These are phyloP conservation scores for Drosophila malerkotliana DNA, from an alignment of 1,140 invertebrate genomes.

Conservation along the genomic window DNA sequence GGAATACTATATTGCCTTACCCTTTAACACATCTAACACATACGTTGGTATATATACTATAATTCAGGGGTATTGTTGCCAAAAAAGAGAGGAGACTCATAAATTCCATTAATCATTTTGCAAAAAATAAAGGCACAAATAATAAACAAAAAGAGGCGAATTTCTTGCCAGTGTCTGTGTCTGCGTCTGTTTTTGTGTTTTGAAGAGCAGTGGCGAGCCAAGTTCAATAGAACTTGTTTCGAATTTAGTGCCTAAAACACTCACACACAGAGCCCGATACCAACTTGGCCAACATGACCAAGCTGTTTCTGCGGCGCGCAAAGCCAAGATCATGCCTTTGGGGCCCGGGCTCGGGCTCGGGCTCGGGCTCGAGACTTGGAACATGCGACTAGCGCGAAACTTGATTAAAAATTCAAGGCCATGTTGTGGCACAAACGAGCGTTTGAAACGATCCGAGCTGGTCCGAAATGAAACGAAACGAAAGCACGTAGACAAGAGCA, in stretches of 20 bases:
- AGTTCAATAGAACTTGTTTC: conserved; percentile 80
- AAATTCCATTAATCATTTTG: conserved; percentile 74
- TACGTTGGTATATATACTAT: conserved; percentile 7
- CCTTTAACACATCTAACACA: conserved; percentile 38
- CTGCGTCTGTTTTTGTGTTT: conserved; percentile 31
- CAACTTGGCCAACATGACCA: conserved; percentile 54
- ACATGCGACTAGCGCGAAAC: conserved; percentile 58
- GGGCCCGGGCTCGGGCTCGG: conserved; percentile 16
- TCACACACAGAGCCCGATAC: conserved; percentile 19
- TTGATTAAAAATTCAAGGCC: conserved; percentile 82
- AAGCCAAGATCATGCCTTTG: conserved; percentile 52
- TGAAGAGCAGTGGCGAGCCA: conserved; percentile 46
- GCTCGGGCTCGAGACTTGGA: conserved; percentile 32
- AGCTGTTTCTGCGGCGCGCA: conserved; percentile 14
- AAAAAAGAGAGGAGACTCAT: conserved; percentile 26
- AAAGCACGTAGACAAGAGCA: conserved; percentile 38
- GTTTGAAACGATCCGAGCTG: conserved; percentile 54
- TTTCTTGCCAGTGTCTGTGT: conserved; percentile 24
- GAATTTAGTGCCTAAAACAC: conserved; percentile 66
- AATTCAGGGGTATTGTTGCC: conserved; percentile 24
- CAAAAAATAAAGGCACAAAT: conserved; percentile 40
- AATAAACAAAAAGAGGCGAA: conserved; percentile 38
- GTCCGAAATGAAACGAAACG: conserved; percentile 22
- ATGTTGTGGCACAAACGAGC: conserved; percentile 69
- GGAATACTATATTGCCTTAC: conserved; percentile 43